Conservation (phyloP, 1,140 invertebrate genomes). For the Dendroctonus valens region DNA sequence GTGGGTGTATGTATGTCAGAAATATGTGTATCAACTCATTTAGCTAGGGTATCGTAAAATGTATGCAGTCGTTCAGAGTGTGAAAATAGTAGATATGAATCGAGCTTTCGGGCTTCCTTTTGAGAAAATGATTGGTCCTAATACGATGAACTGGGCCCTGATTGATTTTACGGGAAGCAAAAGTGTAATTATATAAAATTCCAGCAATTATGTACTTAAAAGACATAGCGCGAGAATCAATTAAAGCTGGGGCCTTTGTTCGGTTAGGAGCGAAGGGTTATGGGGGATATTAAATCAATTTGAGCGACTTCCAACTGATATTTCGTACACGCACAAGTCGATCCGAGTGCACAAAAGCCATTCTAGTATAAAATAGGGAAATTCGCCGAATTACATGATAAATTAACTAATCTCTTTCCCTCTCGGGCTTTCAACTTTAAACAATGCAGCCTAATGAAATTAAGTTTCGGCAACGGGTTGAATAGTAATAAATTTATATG, state of each 20-base stretch:
- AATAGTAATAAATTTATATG: conserved; percentile 51
- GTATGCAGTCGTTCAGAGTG: too few species aligned
- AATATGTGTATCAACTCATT: too few species aligned
- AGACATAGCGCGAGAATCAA: neutral
- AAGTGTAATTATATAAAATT: too few species aligned
- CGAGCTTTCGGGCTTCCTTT: too few species aligned
- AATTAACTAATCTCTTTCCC: conserved; percentile 49
- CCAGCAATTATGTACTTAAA: too few species aligned
- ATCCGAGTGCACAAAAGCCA: conserved; percentile 41
- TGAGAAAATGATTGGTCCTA: too few species aligned
- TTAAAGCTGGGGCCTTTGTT: conserved; percentile 5
- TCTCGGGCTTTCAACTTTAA: conserved; percentile 49
- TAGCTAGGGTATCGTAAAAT: too few species aligned
- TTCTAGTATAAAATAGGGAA: conserved; percentile 44
- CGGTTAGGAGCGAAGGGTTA: conserved; percentile 17
- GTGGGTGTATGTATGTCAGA: too few species aligned
- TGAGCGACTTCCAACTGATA: conserved; percentile 39
- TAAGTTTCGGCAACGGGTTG: conserved; percentile 50
- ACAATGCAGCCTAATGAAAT: conserved; percentile 52
- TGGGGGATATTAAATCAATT: conserved; percentile 38
- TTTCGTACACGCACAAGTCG: conserved; percentile 42
- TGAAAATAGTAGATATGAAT: too few species aligned
- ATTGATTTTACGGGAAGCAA: too few species aligned
- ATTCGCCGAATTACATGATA: conserved; percentile 50
- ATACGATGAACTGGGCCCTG: too few species aligned